phyloP scores from a whole-genome alignment of 1,140 invertebrate genomes.

The Meloidogyne chitwoodi region DNA sequence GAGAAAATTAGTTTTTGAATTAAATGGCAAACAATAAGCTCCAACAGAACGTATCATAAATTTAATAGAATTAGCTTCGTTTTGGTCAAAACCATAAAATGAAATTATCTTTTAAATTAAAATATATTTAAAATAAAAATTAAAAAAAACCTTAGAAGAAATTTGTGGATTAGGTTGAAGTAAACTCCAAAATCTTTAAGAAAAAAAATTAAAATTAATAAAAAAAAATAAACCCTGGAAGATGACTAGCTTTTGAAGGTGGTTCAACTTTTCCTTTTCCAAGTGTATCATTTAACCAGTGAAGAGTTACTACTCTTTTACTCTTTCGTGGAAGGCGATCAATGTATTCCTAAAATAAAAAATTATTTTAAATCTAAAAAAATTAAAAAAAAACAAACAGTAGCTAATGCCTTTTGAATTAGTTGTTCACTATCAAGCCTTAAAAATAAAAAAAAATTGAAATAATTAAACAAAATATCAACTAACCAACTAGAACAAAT shows the following conservation, averaged over 20 bases:
- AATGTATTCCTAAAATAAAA: slow-evolving; percentile 8
- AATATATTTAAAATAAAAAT: background rate
- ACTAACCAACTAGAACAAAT: slow-evolving; percentile 15
- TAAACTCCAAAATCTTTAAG: slow-evolving; percentile 1
- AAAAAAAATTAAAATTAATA: background rate
- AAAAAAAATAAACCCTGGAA: slow-evolving; percentile 13
- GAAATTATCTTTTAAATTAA: slow-evolving; percentile 23
- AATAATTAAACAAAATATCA: background rate
- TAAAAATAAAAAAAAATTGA: background rate
- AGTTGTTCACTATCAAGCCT: slow-evolving; percentile 14
- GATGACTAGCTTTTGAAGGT: slow-evolving; percentile 25
- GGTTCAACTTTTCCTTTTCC: slow-evolving; percentile 15
- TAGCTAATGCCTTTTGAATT: slow-evolving; percentile 13
- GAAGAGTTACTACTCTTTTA: slow-evolving; percentile 22
- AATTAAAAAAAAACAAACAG: background rate
- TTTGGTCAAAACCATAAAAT: slow-evolving; percentile 21
- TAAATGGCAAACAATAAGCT: slow-evolving; percentile 18
- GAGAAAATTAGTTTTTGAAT: slow-evolving; percentile 17
- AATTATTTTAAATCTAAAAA: background rate
- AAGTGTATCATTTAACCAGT: slow-evolving; percentile 29
- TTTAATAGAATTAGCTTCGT: slow-evolving; percentile 15
- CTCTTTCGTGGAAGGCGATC: slow-evolving; percentile 11
- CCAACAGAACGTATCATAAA: slow-evolving; percentile 29
- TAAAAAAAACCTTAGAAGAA: slow-evolving; percentile 2
- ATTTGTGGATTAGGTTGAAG: background rate